These are phyloP conservation scores for Poecilia gillii DNA, from an alignment of 2,797 vertebrate genomes.

Conservation along the genomic window DNA sequence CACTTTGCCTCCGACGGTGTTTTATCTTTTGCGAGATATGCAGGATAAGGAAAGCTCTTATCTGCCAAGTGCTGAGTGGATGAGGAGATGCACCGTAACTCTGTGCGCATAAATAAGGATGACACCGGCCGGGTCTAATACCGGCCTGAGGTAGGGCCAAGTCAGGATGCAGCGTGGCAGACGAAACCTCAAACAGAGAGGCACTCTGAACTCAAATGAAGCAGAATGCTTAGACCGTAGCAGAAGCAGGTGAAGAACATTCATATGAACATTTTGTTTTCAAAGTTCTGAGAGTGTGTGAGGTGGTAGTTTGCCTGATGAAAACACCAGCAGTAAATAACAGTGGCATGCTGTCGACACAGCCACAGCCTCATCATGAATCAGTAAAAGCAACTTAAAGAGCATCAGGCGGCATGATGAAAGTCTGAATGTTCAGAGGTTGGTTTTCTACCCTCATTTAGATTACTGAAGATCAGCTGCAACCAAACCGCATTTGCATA, in stretches of 20 bases:
- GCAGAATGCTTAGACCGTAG: constrained; percentile 48
- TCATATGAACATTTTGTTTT: constrained; percentile 12
- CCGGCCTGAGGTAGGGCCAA: constrained; percentile 56
- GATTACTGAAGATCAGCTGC: neutral
- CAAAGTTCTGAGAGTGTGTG: constrained; percentile 11
- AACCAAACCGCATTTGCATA: neutral
- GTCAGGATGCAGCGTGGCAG: constrained; percentile 61
- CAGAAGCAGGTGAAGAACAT: constrained; percentile 20
- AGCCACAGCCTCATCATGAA: constrained; percentile 43
- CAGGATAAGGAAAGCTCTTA: constrained; percentile 67
- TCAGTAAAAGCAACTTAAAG: constrained; percentile 12
- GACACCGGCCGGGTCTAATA: constrained; percentile 66
- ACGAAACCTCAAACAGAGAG: constrained; percentile 33
- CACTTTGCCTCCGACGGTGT: constrained; percentile 50
- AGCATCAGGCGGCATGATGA: constrained; percentile 9
- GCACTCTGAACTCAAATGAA: constrained; percentile 51
- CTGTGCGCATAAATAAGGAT: constrained; percentile 65
- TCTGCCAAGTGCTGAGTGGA: constrained; percentile 63
- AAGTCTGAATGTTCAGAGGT: constrained; percentile 9
- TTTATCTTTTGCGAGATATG: constrained; percentile 71
- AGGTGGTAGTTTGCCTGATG: constrained; percentile 18
- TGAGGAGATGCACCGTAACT: constrained; percentile 53
- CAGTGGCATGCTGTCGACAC: constrained; percentile 26
- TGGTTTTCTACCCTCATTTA: neutral
- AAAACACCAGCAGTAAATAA: constrained; percentile 44